Evolutionary conservation across 35 echinoderm and acorn worm genomes (phyloP).

Genomic region (Stichopus chloronotus): DNA sequence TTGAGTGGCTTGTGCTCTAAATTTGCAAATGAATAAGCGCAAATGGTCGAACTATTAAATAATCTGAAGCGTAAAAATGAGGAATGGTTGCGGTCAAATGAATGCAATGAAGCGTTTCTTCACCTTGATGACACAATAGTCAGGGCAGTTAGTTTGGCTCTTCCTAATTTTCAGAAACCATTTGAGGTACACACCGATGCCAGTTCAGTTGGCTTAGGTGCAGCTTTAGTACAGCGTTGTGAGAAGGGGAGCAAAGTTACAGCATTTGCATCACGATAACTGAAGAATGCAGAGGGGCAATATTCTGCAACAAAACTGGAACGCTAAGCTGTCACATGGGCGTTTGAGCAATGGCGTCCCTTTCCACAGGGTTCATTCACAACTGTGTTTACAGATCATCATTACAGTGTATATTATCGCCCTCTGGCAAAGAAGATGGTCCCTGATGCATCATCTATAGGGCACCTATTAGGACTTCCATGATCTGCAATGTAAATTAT

Average conservation of each 20-base stretch:
- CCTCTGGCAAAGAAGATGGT: background rate
- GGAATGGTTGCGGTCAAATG: background rate
- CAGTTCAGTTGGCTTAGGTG: background rate
- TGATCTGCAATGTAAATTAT: no score
- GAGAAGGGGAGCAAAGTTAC: background rate
- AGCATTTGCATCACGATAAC: background rate
- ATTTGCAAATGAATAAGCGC: background rate
- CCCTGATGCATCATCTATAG: background rate
- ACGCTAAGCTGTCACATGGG: no score
- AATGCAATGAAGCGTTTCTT: background rate
- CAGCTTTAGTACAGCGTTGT: no score
- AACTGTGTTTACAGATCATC: no score
- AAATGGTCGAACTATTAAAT: slow-evolving; percentile 30
- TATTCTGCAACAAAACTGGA: background rate
- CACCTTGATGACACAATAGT: background rate
- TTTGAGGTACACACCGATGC: slow-evolving; percentile 51
- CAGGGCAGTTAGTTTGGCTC: slow-evolving; percentile 21
- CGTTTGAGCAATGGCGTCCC: no score
- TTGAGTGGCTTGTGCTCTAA: slow-evolving; percentile 1
- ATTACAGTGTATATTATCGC: background rate
- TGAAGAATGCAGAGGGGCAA: slow-evolving; percentile 19
- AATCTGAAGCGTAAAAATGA: slow-evolving; percentile 16
- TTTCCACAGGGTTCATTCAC: no score
- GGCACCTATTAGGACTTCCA: background rate
- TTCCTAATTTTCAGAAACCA: slow-evolving; percentile 19